These are phyloP conservation scores for Melanotaenia pygmaea DNA, from an alignment of 2,797 vertebrate genomes.

Conservation along the genomic window DNA sequence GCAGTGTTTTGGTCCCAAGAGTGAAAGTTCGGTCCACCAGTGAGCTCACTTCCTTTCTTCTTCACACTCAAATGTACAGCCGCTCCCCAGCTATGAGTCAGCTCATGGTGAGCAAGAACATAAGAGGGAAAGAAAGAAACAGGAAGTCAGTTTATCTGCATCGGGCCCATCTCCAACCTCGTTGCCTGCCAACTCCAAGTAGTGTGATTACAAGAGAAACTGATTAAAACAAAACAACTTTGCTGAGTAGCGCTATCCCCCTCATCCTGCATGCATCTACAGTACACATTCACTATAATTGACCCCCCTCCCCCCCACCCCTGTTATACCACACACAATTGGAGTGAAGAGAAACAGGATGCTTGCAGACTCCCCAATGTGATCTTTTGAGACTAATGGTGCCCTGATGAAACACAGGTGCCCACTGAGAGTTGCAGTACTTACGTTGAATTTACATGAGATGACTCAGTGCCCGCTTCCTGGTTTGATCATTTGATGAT, in stretches of 20 bases:
- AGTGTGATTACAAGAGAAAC: slow-evolving; percentile 80
- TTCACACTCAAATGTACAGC: slow-evolving; percentile 77
- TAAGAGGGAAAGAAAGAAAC: slow-evolving; percentile 57
- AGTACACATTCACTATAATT: slow-evolving; percentile 50
- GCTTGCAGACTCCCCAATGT: slow-evolving; percentile 66
- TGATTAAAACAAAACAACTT: slow-evolving; percentile 83
- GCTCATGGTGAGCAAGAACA: slow-evolving; percentile 43
- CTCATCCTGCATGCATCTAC: slow-evolving; percentile 47
- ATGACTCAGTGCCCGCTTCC: slow-evolving; percentile 73
- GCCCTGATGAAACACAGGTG: slow-evolving; percentile 81
- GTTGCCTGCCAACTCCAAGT: slow-evolving; percentile 73
- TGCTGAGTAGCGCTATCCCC: slow-evolving; percentile 27
- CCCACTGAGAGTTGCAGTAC: slow-evolving; percentile 67
- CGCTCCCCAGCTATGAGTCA: slow-evolving; percentile 80
- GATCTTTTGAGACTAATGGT: slow-evolving; percentile 77
- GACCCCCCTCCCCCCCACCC: slow-evolving; percentile 24
- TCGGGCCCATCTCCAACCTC: slow-evolving; percentile 73
- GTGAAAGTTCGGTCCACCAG: slow-evolving; percentile 69
- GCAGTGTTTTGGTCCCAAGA: slow-evolving; percentile 73
- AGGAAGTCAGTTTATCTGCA: slow-evolving; percentile 80
- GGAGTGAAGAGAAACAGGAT: slow-evolving; percentile 69
- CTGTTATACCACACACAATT: slow-evolving; percentile 39
- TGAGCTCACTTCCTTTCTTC: slow-evolving; percentile 81
- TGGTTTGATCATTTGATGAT: slow-evolving; percentile 79
- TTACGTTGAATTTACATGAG: slow-evolving; percentile 61